Percentiles rank a stretch among this genome's conserved stretches.
phyloP scores from a whole-genome alignment of 1,140 invertebrate genomes.

The Leucophenga varia region DNA sequence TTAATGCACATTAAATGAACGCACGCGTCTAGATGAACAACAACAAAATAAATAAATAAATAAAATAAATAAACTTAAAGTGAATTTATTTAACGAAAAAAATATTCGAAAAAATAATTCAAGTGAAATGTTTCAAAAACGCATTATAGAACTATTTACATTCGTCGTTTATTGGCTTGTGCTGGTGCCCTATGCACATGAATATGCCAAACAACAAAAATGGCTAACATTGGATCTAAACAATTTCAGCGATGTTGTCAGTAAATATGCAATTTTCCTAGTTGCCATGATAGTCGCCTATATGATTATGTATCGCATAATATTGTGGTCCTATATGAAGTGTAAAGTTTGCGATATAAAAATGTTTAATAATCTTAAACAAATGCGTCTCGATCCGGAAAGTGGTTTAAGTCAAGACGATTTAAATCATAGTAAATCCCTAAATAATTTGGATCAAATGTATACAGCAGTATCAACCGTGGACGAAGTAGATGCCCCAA shows the following conservation, averaged over 20 bases:
- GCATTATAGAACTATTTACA: slow-evolving; percentile 42
- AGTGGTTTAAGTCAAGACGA: too few relatives aligned
- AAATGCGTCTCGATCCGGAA: slow-evolving; percentile 32
- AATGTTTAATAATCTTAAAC: slow-evolving; percentile 39
- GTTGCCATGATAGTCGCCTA: slow-evolving; percentile 31
- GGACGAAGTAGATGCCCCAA: slow-evolving; percentile 26
- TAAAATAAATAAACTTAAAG: too few relatives aligned
- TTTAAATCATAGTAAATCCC: too few relatives aligned
- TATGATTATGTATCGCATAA: slow-evolving; percentile 30
- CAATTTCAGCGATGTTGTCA: slow-evolving; percentile 18
- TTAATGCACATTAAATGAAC: too few relatives aligned
- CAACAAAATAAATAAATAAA: too few relatives aligned
- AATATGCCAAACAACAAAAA: slow-evolving; percentile 25
- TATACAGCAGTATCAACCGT: slow-evolving; percentile 39
- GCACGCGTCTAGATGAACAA: slow-evolving; percentile 6
- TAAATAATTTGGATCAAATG: slow-evolving; percentile 10
- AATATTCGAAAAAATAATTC: too few relatives aligned
- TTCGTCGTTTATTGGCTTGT: slow-evolving; percentile 41
- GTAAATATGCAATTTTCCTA: slow-evolving; percentile 29
- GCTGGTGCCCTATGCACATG: slow-evolving; percentile 29
- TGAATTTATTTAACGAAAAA: too few relatives aligned
- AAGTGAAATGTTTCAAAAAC: slow-evolving; percentile 40
- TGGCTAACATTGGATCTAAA: slow-evolving; percentile 32
- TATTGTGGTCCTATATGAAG: slow-evolving; percentile 42
- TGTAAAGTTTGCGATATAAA: slow-evolving; percentile 36